Evolutionary conservation across 2,797 vertebrate genomes (phyloP), one percentile per base, ranked within the genome.

Genomic region (Anabacerthia variegaticeps): DNA sequence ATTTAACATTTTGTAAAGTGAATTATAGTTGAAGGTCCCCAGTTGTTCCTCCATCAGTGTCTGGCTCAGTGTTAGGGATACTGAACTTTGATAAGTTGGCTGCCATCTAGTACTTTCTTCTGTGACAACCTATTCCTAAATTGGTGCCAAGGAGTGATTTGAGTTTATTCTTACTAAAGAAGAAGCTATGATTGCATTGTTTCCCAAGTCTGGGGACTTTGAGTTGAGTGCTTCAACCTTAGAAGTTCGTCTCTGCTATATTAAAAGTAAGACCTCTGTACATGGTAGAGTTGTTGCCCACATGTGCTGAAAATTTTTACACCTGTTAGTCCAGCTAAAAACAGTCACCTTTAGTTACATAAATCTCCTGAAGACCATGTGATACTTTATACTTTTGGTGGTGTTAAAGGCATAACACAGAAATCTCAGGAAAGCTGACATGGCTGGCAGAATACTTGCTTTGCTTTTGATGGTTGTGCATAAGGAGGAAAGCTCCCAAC

Each of bases 21-120:
- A 62, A 67, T 95, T 96, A 95, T 96, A 94, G 94, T 79, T 92
- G 87, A 94, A 97, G 81, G 69, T 95, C 61, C 46, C 21, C 49
- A 30, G 75, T 89, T 95, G 61, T 92, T 89, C 88, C 78, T 91
- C 74, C 67, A 51, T 55, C 43, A 32, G 30, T 75, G 34, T 88
- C 82, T 74, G 67, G 36, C 36, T 85, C 27, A 32, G 36, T 61
- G 46, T 43, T 49, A 72, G 32, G 36, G 32, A 88, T 28, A 46
- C 17, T 71, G 66, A 89, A 82, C 48, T 88, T 89, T 59, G 37
- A 19, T 32, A 79, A 67, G 67, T 32, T 56, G 61, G 41, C 41
- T 58, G 59, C 69, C 49, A 37, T 52, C 14, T 67, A 59, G 71
- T 76, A 27, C 30, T 69, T 58, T 48, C 28, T 82, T 76, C 61